Evolutionary conservation across 2,113 vertebrate species (phyloP).

Genomic region (Mystacornis crossleyi): DNA sequence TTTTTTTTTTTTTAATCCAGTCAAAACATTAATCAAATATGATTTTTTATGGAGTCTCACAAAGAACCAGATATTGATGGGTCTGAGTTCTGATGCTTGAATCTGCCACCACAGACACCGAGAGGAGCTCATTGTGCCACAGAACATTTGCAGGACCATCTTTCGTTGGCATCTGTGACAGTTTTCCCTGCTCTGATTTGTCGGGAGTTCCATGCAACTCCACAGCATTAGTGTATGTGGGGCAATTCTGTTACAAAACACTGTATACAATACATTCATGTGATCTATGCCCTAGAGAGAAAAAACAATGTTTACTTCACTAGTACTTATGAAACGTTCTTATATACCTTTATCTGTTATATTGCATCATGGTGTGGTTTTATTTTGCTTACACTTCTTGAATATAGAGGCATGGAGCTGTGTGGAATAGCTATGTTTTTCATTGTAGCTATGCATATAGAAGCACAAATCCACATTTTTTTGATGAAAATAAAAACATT

Average conservation of each 20-base stretch:
- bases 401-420: background rate
- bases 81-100: background rate
- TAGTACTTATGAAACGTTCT: background rate
- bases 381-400: background rate
- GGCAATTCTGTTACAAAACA: background rate
- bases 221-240: background rate
- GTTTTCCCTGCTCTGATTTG: background rate
- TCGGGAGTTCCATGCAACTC: background rate
- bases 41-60: background rate
- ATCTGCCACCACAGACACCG: accelerated
- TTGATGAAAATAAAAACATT: background rate
- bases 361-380: background rate
- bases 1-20: background rate
- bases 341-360: background rate
- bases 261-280: background rate
- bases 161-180: background rate
- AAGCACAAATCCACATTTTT: background rate
- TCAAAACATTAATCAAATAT: background rate
- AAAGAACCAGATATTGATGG: background rate
- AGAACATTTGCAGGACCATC: background rate
- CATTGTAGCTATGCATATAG: background rate
- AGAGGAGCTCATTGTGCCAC: background rate
- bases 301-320: background rate
- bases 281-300: background rate
- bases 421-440: background rate